Conservation (phyloP, 2,888 invertebrate species). For the Agrochola lychnidis region DNA sequence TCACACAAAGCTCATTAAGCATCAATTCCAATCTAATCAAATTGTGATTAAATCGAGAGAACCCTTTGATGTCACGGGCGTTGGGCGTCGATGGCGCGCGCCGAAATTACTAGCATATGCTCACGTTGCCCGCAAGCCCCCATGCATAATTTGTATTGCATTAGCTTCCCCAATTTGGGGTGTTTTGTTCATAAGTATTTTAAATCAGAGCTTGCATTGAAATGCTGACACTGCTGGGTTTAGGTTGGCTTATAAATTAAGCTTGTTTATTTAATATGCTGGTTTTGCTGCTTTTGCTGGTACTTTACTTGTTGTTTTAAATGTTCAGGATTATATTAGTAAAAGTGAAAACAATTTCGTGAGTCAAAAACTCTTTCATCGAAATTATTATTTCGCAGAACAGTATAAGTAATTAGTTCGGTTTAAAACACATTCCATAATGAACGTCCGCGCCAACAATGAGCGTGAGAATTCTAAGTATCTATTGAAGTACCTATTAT, state of each 20-base stretch:
- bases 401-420: not conserved
- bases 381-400: not conserved
- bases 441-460: not conserved
- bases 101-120: constrained; percentile 56
- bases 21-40: constrained; percentile 76
- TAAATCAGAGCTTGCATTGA: constrained; percentile 48
- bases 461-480: constrained; percentile 10
- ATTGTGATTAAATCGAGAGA: constrained; percentile 76
- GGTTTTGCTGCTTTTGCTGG: constrained; percentile 15
- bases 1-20: constrained; percentile 72
- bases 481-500: not conserved
- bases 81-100: constrained; percentile 51
- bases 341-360: not conserved
- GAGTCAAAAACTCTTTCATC: constrained; percentile 3
- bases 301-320: constrained; percentile 22
- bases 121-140: constrained; percentile 48
- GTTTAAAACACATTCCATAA: not conserved
- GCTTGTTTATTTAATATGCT: constrained; percentile 41
- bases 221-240: constrained; percentile 45
- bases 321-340: constrained; percentile 5
- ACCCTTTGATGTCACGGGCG: constrained; percentile 73
- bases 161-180: constrained; percentile 55
- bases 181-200: constrained; percentile 57
- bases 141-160: constrained; percentile 59
- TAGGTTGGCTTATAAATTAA: constrained; percentile 34